These are phyloP conservation scores for Pentamera pediparva DNA, from an alignment of 53 echinoderm and acorn worm genomes.

Conservation along the genomic window DNA sequence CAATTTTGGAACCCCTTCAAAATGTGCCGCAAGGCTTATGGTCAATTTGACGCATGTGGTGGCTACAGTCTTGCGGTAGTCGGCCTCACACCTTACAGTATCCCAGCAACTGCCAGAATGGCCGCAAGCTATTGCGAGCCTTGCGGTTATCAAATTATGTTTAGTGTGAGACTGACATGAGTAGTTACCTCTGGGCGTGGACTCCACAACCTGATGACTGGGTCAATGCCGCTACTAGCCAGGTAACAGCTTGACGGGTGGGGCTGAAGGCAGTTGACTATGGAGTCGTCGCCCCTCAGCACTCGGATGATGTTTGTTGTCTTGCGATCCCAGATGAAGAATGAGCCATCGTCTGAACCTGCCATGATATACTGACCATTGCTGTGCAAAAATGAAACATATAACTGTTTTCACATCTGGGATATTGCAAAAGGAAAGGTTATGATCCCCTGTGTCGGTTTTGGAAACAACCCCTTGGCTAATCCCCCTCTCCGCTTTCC, in stretches of 20 bases:
- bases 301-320: conserved; percentile 92
- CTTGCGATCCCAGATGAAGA: conserved; percentile 93
- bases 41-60: too few relatives aligned
- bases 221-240: conserved; percentile 98
- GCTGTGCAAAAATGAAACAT: conserved; percentile 27
- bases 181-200: conserved; percentile 83
- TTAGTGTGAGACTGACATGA: too few relatives aligned
- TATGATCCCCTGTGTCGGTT: background rate
- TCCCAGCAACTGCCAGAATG: too few relatives aligned
- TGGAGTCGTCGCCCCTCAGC: conserved; percentile 90
- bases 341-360: conserved; percentile 95
- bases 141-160: too few relatives aligned
- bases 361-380: conserved; percentile 94
- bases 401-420: background rate
- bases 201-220: conserved; percentile 92
- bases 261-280: conserved; percentile 96
- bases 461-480: too few relatives aligned
- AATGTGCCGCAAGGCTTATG: too few relatives aligned
- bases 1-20: too few relatives aligned
- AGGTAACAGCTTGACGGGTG: conserved; percentile 82
- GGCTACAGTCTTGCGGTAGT: too few relatives aligned
- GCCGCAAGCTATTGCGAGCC: too few relatives aligned
- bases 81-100: too few relatives aligned
- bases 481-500: too few relatives aligned
- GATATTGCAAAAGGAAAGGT: background rate